Evolutionary conservation across 2,797 vertebrate species (phyloP), one percentile per base, ranked within the genome.

Genomic region (Phalloptychus januarius): DNA sequence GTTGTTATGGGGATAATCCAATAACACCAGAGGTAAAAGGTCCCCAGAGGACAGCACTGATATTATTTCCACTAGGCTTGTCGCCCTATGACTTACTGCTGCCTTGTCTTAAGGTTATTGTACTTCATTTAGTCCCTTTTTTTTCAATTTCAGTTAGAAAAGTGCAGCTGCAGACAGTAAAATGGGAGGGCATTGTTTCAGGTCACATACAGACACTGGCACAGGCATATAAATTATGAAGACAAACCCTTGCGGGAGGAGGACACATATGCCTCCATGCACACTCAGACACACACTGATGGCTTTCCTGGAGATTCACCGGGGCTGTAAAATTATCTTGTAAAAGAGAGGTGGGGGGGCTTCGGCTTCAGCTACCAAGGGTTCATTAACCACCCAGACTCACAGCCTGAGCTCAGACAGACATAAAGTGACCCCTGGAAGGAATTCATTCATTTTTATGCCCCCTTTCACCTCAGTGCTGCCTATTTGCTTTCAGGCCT

Each of bases 401-500:
- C 73, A 78, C 31, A 63, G 75, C 0, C 38, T 25, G 78, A 1
- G 11, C 75, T 81, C 75, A 70, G 5, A 56, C 75, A 78, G 69
- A 80, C 80, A 89, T 77, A 87, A 89, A 90, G 85, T 88, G 85
- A 90, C 84, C 86, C 83, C 88, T 87, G 83, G 45, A 77, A 88
- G 75, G 85, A 87, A 87, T 93, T 88, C 79, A 87, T 91, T 93
- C 89, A 92, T 89, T 93, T 94, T 92, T 90, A 93, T 89, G 83
- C 82, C 77, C 83, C 79, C 81, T 86, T 75, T 86, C 89, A 85
- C 86, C 85, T 91, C 79, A 70, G 77, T 71, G 72, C 78, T 91
- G 79, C 90, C 92, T 93, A 90, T 94, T 94, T 93, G 90, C 92
- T 93, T 92, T 94, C 88, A 84, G 38, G 89, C 76, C 86, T 91